phyloP scores from a whole-genome alignment of 2,888 invertebrate genomes.

The Myopa tessellatipennis region DNA sequence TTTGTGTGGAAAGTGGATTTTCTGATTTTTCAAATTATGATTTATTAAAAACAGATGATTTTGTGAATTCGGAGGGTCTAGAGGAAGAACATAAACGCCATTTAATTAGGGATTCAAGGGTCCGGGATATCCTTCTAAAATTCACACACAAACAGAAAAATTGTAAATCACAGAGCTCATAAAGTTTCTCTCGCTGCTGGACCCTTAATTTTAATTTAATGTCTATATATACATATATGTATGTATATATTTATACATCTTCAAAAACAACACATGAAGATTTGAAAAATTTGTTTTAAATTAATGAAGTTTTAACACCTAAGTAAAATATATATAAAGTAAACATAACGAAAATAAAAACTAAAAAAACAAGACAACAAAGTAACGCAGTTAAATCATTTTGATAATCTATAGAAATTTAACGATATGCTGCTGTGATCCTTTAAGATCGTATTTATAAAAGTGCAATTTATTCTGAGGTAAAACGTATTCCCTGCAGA shows the following conservation, averaged over 20 bases:
- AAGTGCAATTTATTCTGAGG: too few species aligned
- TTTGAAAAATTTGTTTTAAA: constrained; percentile 30
- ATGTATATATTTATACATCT: neutral
- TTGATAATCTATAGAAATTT: neutral
- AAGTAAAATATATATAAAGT: constrained; percentile 30
- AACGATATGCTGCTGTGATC: too few species aligned
- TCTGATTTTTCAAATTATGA: constrained; percentile 5
- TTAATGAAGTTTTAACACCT: constrained; percentile 35
- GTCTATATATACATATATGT: constrained; percentile 7
- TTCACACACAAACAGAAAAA: too few species aligned
- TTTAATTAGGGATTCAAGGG: too few species aligned
- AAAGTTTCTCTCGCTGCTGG: too few species aligned
- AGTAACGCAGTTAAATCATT: neutral
- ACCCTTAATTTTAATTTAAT: constrained; percentile 5
- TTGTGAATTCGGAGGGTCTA: neutral
- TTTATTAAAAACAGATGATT: constrained; percentile 21
- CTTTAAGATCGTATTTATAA: too few species aligned
- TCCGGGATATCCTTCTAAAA: too few species aligned
- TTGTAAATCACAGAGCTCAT: too few species aligned
- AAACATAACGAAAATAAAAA: constrained; percentile 32
- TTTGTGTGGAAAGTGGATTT: constrained; percentile 9
- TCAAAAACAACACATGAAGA: constrained; percentile 27
- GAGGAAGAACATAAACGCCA: too few species aligned
- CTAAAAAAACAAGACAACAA: constrained; percentile 14
- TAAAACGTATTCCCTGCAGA: too few species aligned